These are phyloP conservation scores for Euspilapteryx auroguttella DNA, from an alignment of 2,888 invertebrate genomes.

Conservation along the genomic window DNA sequence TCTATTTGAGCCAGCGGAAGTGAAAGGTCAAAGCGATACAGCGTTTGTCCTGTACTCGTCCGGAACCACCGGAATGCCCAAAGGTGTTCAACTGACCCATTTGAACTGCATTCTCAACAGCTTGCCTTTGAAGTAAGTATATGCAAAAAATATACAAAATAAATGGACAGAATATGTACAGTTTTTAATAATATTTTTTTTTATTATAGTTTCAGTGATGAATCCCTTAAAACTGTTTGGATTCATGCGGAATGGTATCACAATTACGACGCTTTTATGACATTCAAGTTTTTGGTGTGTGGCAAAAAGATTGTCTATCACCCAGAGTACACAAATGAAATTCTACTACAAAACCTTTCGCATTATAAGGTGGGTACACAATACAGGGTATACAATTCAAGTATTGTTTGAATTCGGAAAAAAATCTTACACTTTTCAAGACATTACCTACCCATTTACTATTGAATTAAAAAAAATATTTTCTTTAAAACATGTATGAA, in stretches of 20 bases:
- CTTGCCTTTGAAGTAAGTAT: background rate
- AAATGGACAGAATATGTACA: too few relatives aligned
- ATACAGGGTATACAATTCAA: too few relatives aligned
- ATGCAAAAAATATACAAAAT: background rate
- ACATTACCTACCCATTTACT: too few relatives aligned
- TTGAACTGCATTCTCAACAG: background rate
- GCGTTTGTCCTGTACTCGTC: constrained; percentile 11
- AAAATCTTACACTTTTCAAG: too few relatives aligned
- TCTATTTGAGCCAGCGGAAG: constrained; percentile 38
- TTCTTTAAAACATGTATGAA: too few relatives aligned
- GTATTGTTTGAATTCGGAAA: too few relatives aligned
- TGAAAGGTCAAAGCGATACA: constrained; percentile 35
- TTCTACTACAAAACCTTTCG: constrained; percentile 18
- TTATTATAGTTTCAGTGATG: too few relatives aligned
- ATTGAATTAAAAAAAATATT: too few relatives aligned
- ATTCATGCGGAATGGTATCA: constrained; percentile 35
- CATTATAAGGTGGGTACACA: constrained; percentile 19
- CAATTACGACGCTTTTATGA: constrained; percentile 33
- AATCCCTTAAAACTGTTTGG: constrained; percentile 19
- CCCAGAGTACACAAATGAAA: constrained; percentile 12
- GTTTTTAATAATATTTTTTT: too few relatives aligned
- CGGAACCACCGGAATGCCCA: constrained; percentile 1
- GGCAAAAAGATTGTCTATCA: constrained; percentile 28
- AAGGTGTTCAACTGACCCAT: constrained; percentile 1
- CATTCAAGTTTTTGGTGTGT: constrained; percentile 25